Base-by-base conservation (phyloP, 2,113 vertebrate species). In the Dermatemys mawii region DNA sequence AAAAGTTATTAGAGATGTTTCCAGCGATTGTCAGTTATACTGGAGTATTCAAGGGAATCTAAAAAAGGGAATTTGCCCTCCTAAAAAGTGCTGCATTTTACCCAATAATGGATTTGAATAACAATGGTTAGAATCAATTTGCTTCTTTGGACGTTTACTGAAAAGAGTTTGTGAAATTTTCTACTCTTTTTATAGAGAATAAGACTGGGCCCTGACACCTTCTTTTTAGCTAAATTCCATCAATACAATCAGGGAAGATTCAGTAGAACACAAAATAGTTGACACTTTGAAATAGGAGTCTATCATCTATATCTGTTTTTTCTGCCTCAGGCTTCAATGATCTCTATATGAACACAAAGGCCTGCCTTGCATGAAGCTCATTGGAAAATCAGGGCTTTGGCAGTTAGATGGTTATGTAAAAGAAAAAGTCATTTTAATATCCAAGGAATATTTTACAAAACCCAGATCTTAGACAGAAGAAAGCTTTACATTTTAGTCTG, bases 1-100 rank as follows among this genome's bases (percentile, higher is more conserved):
- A 97, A 90, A 88, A 96, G 80, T 97, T 97, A 94, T 96, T 97
- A 95, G 94, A 96, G 88, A 91, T 97, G 78, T 95, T 96, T 96
- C 92, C 80, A 93, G 60, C 95, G 93, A 97, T 94, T 97, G 93
- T 60, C 94, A 97, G 95, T 94, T 96, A 89, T 83, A 84, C 51
- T 94, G 46, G 78, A 95, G 93, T 91, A 89, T 92, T 97, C 70
- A 94, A 89, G 76, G 60, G 88, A 50, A 90, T 90, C 83, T 94
- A 97, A 96, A 91, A 87, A 90, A 95, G 53, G 53, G 60, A 82
- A 96, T 95, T 88, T 96, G 51, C 90, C 83, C 50, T 96, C 93
- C 82, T 95, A 89, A 51, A 89, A 91, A 91, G 93, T 80, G 87
- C 60, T 95, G 75, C 49, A 86, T 97, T 96, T 96, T 96, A 97